phyloP scores from a whole-genome alignment of 2,888 invertebrate genomes.

The Alviniconcha strummeri region DNA sequence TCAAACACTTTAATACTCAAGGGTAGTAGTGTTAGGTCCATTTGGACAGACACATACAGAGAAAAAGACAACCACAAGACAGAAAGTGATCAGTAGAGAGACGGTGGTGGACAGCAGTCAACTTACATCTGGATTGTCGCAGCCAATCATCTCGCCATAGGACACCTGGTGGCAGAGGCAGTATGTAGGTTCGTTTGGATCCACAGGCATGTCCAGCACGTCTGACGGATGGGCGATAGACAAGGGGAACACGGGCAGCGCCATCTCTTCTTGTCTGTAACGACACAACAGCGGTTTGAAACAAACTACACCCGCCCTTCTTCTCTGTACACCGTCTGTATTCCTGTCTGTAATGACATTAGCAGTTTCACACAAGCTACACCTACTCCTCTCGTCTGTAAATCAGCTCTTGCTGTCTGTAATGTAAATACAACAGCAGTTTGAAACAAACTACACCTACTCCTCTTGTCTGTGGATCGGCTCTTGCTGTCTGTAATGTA shows the following conservation, averaged over 20 bases:
- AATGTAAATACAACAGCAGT: background rate
- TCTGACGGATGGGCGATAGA: constrained; percentile 77
- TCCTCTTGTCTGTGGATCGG: background rate
- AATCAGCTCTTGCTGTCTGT: background rate
- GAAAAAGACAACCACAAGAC: background rate
- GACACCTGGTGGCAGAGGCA: constrained; percentile 96
- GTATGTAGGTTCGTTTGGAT: constrained; percentile 99
- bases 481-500: background rate
- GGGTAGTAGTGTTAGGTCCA: too few species aligned
- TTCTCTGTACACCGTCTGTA: background rate
- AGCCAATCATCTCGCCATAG: constrained; percentile 97
- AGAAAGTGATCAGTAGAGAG: background rate
- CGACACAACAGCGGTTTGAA: background rate
- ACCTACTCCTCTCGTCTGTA: constrained; percentile 21
- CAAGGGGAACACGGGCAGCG: constrained; percentile 51
- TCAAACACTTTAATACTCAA: too few species aligned
- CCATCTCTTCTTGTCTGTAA: constrained; percentile 36
- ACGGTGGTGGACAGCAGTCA: too few species aligned
- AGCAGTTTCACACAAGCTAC: constrained; percentile 7
- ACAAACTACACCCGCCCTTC: constrained; percentile 30
- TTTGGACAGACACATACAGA: background rate
- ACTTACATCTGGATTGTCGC: constrained; percentile 83
- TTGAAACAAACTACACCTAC: background rate
- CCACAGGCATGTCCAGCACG: constrained; percentile 79
- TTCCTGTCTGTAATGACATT: background rate